These are phyloP conservation scores for Leptopilina syphax DNA, from an alignment of 2,888 invertebrate genomes.

Conservation along the genomic window DNA sequence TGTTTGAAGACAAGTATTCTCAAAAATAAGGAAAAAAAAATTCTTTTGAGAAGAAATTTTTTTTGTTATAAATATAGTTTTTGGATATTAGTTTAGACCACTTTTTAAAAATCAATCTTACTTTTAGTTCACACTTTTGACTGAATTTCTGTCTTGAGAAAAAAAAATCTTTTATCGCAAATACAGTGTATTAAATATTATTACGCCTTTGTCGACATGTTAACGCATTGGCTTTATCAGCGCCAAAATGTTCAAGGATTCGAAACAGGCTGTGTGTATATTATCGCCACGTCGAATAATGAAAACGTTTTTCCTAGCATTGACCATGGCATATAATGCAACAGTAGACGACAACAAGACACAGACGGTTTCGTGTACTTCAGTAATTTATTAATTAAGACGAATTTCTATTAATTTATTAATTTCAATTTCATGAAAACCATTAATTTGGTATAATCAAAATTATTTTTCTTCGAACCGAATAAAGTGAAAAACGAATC, in stretches of 20 bases:
- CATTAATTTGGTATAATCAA: background rate
- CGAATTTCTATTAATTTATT: background rate
- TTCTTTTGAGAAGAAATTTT: background rate
- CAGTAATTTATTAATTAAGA: slow-evolving; percentile 47
- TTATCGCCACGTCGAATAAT: slow-evolving; percentile 37
- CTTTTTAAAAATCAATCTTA: too few relatives aligned
- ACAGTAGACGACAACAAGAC: slow-evolving; percentile 17
- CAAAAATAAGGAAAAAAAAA: background rate
- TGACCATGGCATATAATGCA: slow-evolving; percentile 40
- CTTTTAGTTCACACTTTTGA: too few relatives aligned
- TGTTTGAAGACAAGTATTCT: too few relatives aligned
- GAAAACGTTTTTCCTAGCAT: slow-evolving; percentile 4
- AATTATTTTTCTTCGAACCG: background rate
- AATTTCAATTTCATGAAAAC: background rate
- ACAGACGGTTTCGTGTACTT: slow-evolving; percentile 47
- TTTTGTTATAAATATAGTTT: too few relatives aligned
- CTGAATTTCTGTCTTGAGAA: too few relatives aligned
- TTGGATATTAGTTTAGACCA: too few relatives aligned
- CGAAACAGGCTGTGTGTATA: slow-evolving; percentile 11
- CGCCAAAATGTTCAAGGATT: slow-evolving; percentile 39
- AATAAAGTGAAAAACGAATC: slow-evolving; percentile 7
- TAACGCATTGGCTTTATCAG: slow-evolving; percentile 32
- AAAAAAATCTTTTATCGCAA: background rate
- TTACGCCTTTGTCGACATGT: slow-evolving; percentile 40
- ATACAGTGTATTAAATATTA: slow-evolving; percentile 13